Percentiles rank a stretch among this genome's conserved stretches.
phyloP scores from a whole-genome alignment of 1,140 invertebrate genomes.

The Ylistrum balloti region DNA sequence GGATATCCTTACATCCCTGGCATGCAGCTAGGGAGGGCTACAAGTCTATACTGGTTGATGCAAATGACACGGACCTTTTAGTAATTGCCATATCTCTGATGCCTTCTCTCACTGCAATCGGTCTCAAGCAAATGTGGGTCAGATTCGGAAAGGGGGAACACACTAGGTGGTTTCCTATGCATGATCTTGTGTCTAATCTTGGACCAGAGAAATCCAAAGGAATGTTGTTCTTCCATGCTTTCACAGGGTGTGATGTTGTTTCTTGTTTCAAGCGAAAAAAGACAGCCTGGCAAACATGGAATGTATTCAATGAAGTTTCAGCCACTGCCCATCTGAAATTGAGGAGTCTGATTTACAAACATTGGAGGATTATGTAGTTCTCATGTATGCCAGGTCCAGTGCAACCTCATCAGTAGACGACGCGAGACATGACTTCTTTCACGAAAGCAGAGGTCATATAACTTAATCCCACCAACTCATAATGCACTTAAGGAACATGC shows the following conservation, averaged over 20 bases:
- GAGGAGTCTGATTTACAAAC: neutral
- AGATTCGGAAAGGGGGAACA: slow-evolving; percentile 64
- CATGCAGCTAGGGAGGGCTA: slow-evolving; percentile 48
- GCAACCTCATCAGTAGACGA: slow-evolving; percentile 45
- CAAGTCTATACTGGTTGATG: slow-evolving; percentile 57
- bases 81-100: slow-evolving; percentile 61
- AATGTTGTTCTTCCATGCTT: slow-evolving; percentile 66
- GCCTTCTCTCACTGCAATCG: slow-evolving; percentile 49
- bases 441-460: slow-evolving; percentile 56
- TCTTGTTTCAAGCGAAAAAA: slow-evolving; percentile 62
- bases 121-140: slow-evolving; percentile 67
- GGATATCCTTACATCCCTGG: slow-evolving; percentile 55
- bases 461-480: slow-evolving; percentile 60
- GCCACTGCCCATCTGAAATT: neutral
- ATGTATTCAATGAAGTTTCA: slow-evolving; percentile 4
- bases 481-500: slow-evolving; percentile 59
- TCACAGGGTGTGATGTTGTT: slow-evolving; percentile 67
- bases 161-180: slow-evolving; percentile 64
- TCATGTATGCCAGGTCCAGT: slow-evolving; percentile 60
- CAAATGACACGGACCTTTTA: slow-evolving; percentile 67
- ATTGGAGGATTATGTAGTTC: slow-evolving; percentile 50
- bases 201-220: slow-evolving; percentile 59
- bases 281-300: slow-evolving; percentile 50
- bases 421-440: slow-evolving; percentile 50
- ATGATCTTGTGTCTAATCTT: slow-evolving; percentile 60